Conservation (phyloP, 37 sponge, comb jelly and placozoan genomes). For the Tethya wilhelma region DNA sequence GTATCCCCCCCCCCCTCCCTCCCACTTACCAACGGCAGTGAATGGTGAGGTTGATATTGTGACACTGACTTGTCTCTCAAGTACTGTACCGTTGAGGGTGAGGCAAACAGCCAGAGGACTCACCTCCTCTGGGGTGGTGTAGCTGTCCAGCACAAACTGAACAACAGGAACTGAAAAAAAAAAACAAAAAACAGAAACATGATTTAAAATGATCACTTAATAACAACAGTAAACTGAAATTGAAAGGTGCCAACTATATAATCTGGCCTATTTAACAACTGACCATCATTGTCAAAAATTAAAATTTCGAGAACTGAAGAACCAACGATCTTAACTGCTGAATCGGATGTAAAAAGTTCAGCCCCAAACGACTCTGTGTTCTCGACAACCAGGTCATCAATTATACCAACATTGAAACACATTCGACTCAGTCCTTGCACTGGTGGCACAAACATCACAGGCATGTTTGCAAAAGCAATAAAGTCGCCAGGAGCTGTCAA, state of each 20-base stretch:
- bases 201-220: background rate
- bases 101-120: background rate
- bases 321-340: background rate
- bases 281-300: background rate
- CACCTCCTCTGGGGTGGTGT: background rate
- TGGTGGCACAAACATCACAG: background rate
- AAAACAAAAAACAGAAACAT: background rate
- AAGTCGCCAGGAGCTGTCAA: background rate
- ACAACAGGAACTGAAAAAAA: background rate
- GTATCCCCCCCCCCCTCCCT: too few species aligned
- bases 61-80: background rate
- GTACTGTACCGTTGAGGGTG: background rate
- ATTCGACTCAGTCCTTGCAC: too few species aligned
- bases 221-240: background rate
- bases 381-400: slow-evolving; percentile 10
- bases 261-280: slow-evolving; percentile 6
- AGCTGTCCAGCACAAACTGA: too few species aligned
- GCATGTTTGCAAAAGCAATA: background rate
- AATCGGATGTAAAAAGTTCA: background rate
- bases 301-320: background rate
- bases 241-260: background rate
- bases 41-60: background rate
- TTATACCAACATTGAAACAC: background rate
- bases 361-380: slow-evolving; percentile 15
- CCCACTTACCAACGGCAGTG: too few species aligned